Percentiles rank a stretch among this genome's conserved stretches.
Conservation (phyloP, 1,140 invertebrate species). For the Steinernema feltiae region DNA sequence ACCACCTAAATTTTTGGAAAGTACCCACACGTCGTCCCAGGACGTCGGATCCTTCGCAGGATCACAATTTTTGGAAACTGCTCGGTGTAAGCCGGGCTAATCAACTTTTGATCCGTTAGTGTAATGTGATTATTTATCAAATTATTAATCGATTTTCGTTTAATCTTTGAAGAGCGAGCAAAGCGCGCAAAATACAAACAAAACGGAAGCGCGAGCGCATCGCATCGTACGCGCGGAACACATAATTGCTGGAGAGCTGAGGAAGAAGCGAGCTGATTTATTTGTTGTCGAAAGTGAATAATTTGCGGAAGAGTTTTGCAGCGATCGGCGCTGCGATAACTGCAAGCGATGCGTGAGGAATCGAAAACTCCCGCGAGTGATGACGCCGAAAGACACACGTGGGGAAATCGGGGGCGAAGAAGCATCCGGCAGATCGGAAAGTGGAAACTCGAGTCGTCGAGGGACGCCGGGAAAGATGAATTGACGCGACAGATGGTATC, state of each 20-base stretch:
- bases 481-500: background rate
- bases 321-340: background rate
- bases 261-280: background rate
- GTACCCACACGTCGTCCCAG: too few species aligned
- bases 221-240: too few species aligned
- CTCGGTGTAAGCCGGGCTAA: too few species aligned
- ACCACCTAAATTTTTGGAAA: too few species aligned
- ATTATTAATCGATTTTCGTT: too few species aligned
- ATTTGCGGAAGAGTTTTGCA: background rate
- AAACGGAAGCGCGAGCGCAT: too few species aligned
- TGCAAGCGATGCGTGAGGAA: background rate
- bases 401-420: background rate
- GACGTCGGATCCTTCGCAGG: too few species aligned
- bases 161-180: too few species aligned
- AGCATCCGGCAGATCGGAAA: background rate
- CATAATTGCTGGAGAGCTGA: background rate
- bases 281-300: background rate
- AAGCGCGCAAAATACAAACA: too few species aligned
- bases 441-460: background rate
- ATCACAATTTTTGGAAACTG: too few species aligned
- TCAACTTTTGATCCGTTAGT: too few species aligned
- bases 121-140: too few species aligned
- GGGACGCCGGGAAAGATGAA: background rate
- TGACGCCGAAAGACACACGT: background rate
- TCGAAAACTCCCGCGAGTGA: background rate